Conservation (phyloP, 2,888 invertebrate species). For the Mythimna lalbum region DNA sequence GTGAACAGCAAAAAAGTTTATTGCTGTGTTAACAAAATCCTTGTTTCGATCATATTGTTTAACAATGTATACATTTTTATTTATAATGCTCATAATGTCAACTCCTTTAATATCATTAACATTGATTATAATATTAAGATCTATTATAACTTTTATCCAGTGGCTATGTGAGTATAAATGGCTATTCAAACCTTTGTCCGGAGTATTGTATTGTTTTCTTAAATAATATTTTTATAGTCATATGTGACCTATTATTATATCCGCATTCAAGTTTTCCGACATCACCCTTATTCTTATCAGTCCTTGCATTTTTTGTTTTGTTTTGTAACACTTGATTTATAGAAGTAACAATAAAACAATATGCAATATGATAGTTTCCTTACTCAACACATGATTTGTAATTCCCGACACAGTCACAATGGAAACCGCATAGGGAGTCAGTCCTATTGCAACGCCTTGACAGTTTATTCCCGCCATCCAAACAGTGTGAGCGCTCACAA, state of each 20-base stretch:
- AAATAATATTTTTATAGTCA: no score
- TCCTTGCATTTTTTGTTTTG: conserved; percentile 2
- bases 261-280: not conserved
- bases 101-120: not conserved
- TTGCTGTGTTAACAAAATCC: not conserved
- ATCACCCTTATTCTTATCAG: not conserved
- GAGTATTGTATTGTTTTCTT: not conserved
- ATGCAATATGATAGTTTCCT: not conserved
- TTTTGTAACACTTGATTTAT: not conserved
- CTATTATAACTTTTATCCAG: not conserved
- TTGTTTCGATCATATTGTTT: not conserved
- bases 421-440: conserved; percentile 50
- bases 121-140: not conserved
- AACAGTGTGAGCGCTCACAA: conserved; percentile 9
- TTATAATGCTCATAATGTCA: not conserved
- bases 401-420: conserved; percentile 53
- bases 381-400: not conserved
- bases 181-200: not conserved
- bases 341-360: not conserved
- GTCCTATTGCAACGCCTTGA: conserved; percentile 1
- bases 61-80: not conserved
- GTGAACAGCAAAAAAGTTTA: not conserved
- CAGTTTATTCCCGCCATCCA: conserved; percentile 41
- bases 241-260: not conserved
- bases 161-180: conserved; percentile 1